These are phyloP conservation scores for Catharus minimus DNA, from an alignment of 2,113 vertebrate genomes.

Conservation along the genomic window DNA sequence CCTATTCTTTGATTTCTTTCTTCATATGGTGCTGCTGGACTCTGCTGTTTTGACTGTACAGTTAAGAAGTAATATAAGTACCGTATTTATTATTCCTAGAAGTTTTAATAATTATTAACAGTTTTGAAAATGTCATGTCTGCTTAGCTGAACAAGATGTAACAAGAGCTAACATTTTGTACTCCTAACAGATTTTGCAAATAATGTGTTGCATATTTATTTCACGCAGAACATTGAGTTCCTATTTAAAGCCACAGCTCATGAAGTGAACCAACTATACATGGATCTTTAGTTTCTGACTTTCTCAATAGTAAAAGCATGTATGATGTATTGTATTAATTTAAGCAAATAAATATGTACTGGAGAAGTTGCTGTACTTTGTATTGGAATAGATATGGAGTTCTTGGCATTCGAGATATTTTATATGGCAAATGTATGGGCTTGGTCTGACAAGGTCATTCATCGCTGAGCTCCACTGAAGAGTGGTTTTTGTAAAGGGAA, in stretches of 20 bases:
- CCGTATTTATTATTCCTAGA: conserved; percentile 68
- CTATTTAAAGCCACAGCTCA: conserved; percentile 42
- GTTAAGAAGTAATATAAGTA: conserved; percentile 58
- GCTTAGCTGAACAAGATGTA: conserved; percentile 73
- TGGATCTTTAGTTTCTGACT: conserved; percentile 52
- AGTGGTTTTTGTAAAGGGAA: neutral
- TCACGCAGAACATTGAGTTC: conserved; percentile 33
- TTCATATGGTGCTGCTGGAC: conserved; percentile 28
- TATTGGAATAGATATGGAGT: neutral
- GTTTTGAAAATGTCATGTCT: conserved; percentile 61
- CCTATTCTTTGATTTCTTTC: neutral
- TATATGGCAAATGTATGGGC: neutral
- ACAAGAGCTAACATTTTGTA: conserved; percentile 68
- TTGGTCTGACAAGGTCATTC: neutral
- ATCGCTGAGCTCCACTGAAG: neutral
- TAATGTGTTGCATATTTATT: conserved; percentile 55
- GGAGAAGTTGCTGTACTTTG: conserved; percentile 12
- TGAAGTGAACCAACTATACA: conserved; percentile 5
- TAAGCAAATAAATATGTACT: conserved; percentile 73
- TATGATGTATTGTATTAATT: conserved; percentile 72
- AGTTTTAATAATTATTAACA: conserved; percentile 70
- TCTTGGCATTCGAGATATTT: neutral
- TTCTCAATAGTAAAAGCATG: conserved; percentile 27
- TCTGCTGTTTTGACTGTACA: conserved; percentile 15
- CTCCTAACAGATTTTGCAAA: conserved; percentile 55